A percentile compares a stretch with the other conserved stretches of the same genome.
These are phyloP conservation scores for Rhinolophus ferrumequinum DNA, from an alignment of 2,113 vertebrate genomes.

Conservation along the genomic window DNA sequence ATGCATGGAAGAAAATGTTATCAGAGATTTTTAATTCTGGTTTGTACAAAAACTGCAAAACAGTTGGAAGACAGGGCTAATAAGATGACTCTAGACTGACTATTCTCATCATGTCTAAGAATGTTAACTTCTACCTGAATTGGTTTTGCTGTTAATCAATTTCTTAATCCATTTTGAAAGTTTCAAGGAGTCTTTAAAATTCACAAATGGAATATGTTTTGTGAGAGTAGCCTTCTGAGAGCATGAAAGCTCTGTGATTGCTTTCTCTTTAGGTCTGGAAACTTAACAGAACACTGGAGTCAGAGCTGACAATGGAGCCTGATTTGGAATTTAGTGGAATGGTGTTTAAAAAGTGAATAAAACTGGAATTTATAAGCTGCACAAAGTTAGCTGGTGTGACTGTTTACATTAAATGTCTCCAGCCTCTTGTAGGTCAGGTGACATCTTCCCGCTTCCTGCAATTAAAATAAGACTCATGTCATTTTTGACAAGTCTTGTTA, in stretches of 20 bases:
- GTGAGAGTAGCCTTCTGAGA: not conserved
- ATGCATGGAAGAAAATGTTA: constrained; percentile 60
- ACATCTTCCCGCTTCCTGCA: not conserved
- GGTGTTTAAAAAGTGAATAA: constrained; percentile 9
- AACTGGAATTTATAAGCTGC: not conserved
- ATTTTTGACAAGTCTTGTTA: constrained; percentile 19
- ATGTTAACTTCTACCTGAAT: constrained; percentile 37
- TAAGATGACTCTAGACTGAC: not conserved
- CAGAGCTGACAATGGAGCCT: not conserved
- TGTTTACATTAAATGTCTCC: not conserved
- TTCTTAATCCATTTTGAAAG: constrained; percentile 33
- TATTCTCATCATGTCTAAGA: not conserved
- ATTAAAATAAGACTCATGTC: not conserved
- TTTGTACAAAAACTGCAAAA: constrained; percentile 6
- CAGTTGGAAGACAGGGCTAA: constrained; percentile 19
- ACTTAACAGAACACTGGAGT: not conserved
- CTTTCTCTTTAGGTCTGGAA: constrained; percentile 25
- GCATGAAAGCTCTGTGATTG: not conserved
- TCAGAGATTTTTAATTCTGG: constrained; percentile 37
- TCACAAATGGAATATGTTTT: not conserved
- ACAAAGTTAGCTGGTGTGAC: not conserved
- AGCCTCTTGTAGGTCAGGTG: not conserved
- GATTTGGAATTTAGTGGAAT: not conserved
- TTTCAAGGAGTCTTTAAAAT: constrained; percentile 53
- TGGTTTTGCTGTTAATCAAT: not conserved